Percentiles rank a stretch among this genome's conserved stretches.
These are phyloP conservation scores for Pseudocheirus occidentalis DNA, from an alignment of 2,797 vertebrate species.

Conservation along the genomic window DNA sequence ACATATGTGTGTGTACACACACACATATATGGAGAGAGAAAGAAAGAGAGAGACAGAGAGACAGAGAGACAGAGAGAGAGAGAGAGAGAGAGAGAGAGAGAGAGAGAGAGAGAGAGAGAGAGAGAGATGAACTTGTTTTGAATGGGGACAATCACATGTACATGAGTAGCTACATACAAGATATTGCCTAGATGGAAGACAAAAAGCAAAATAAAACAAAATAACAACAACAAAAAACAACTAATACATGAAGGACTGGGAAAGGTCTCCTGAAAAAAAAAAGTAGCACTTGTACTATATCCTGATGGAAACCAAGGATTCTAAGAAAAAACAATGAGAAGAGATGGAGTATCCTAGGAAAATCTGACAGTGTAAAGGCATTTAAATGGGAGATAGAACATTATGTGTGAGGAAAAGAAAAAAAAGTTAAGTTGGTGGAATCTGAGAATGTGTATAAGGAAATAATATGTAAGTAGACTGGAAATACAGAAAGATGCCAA, in stretches of 20 bases:
- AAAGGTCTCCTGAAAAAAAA: neutral
- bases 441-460: neutral
- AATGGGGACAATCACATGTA: neutral
- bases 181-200: neutral
- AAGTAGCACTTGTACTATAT: neutral
- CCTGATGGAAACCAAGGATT: neutral
- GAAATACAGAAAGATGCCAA: neutral
- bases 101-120: too few relatives aligned
- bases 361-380: neutral
- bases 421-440: neutral
- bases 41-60: too few relatives aligned
- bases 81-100: too few relatives aligned
- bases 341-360: neutral
- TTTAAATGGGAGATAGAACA: neutral
- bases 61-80: too few relatives aligned
- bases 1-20: too few relatives aligned
- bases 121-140: too few relatives aligned
- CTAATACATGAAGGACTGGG: neutral
- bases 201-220: neutral
- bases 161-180: neutral
- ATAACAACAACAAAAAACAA: too few relatives aligned
- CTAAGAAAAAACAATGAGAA: neutral
- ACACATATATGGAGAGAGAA: too few relatives aligned
- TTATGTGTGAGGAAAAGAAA: neutral
- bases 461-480: neutral